Evolutionary conservation across 2,797 vertebrate species (phyloP).

Genomic region (Rhinichthys osculus): DNA sequence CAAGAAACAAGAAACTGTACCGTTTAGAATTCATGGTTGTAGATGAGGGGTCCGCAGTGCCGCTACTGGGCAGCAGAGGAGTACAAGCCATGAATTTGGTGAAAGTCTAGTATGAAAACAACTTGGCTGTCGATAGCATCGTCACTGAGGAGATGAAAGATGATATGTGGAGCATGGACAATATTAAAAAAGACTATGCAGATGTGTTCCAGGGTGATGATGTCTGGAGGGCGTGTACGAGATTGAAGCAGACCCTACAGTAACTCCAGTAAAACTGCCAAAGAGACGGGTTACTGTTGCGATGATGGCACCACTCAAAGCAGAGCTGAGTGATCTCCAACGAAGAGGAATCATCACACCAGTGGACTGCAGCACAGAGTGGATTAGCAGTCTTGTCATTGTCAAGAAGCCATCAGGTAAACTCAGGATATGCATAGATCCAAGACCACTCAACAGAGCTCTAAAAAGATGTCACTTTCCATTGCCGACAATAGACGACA

Average conservation of each 20-base stretch:
- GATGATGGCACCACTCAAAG: conserved; percentile 26
- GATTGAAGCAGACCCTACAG: background rate
- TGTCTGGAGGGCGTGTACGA: background rate
- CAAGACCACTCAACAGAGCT: conserved; percentile 24
- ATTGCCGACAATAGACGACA: conserved; percentile 9
- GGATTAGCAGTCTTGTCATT: conserved; percentile 16
- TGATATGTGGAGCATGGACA: background rate
- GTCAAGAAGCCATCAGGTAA: conserved; percentile 4
- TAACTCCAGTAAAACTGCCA: background rate
- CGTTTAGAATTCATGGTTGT: background rate
- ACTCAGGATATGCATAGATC: conserved; percentile 34
- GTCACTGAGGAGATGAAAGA: background rate
- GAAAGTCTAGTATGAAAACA: background rate
- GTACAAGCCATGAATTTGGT: background rate
- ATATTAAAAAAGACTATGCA: background rate
- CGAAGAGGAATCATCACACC: conserved; percentile 8
- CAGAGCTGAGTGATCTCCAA: conserved; percentile 6
- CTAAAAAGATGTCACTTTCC: conserved; percentile 53
- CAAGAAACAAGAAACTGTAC: too few species aligned
- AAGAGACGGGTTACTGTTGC: conserved; percentile 4
- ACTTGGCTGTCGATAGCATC: background rate
- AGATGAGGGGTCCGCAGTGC: background rate
- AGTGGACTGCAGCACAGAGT: conserved; percentile 12
- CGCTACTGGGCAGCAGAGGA: background rate
- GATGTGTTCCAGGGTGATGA: background rate